A percentile compares a stretch with the other conserved stretches of the same genome.
phyloP scores from a whole-genome alignment of 2,113 vertebrate species.

The Melanocharis versteri region DNA sequence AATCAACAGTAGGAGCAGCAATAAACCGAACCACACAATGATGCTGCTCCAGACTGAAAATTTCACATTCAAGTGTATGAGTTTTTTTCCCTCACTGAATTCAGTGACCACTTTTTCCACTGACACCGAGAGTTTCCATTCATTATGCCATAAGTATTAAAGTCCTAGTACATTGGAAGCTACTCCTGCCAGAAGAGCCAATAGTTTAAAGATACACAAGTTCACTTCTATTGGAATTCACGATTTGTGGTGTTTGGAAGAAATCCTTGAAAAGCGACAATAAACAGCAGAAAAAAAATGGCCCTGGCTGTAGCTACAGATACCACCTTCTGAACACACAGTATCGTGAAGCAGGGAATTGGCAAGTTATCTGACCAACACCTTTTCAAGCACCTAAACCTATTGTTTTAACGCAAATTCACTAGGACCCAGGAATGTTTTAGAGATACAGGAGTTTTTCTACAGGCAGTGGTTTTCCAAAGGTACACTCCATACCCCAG shows the following conservation, averaged over 20 bases:
- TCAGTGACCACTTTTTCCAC: constrained; percentile 57
- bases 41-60: neutral
- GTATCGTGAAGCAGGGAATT: neutral
- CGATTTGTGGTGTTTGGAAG: neutral
- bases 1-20: neutral
- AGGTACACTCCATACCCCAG: neutral
- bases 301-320: neutral
- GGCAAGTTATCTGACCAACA: neutral
- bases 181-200: neutral
- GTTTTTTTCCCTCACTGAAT: constrained; percentile 2
- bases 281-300: neutral
- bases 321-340: neutral
- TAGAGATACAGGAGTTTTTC: neutral
- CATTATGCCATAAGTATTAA: constrained; percentile 51
- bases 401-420: neutral
- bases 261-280: neutral
- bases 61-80: neutral
- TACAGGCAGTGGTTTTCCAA: neutral
- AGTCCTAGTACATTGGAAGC: constrained; percentile 10
- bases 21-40: neutral
- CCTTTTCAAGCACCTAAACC: neutral
- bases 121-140: constrained; percentile 57
- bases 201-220: neutral
- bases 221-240: constrained; percentile 1
- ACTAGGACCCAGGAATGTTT: neutral